Percentiles rank a stretch among this genome's conserved stretches.
Conservation (phyloP, 2,113 vertebrate genomes). For the Acanthisitta chloris region DNA sequence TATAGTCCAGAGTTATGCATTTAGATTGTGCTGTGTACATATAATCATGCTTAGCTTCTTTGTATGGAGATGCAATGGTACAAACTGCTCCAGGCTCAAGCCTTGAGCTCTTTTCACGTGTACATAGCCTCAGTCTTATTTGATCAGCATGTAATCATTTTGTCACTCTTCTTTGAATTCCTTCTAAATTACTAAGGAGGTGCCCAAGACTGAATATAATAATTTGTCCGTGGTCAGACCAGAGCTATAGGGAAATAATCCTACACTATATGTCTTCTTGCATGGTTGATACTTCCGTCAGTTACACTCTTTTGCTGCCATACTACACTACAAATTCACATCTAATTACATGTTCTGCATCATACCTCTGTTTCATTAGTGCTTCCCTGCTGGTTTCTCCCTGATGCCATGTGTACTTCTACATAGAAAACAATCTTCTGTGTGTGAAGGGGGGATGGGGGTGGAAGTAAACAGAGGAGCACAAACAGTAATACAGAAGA, state of each 20-base stretch:
- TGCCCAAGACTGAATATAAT: constrained; percentile 20
- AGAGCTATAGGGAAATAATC: constrained; percentile 28
- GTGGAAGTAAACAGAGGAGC: constrained; percentile 10
- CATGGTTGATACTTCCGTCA: constrained; percentile 31
- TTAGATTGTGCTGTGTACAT: constrained; percentile 27
- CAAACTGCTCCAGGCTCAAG: constrained; percentile 28
- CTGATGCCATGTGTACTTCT: background rate
- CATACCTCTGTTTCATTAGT: constrained; percentile 33
- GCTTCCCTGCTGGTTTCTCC: background rate
- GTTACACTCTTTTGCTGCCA: constrained; percentile 21
- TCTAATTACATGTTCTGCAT: constrained; percentile 28
- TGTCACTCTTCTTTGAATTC: constrained; percentile 51
- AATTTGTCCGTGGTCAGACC: constrained; percentile 36
- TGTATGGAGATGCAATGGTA: constrained; percentile 21
- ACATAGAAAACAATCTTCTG: constrained; percentile 4
- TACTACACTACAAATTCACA: constrained; percentile 21
- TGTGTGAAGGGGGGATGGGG: background rate
- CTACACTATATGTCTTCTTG: background rate
- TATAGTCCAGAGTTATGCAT: constrained; percentile 15
- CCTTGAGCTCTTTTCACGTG: constrained; percentile 29
- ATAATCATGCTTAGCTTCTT: constrained; percentile 41
- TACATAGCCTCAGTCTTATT: constrained; percentile 19
- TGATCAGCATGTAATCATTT: constrained; percentile 55
- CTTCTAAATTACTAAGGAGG: constrained; percentile 49
- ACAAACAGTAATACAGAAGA: background rate